These are phyloP conservation scores for Notolepis coatsorum DNA, from an alignment of 2,797 vertebrate species.

Conservation along the genomic window DNA sequence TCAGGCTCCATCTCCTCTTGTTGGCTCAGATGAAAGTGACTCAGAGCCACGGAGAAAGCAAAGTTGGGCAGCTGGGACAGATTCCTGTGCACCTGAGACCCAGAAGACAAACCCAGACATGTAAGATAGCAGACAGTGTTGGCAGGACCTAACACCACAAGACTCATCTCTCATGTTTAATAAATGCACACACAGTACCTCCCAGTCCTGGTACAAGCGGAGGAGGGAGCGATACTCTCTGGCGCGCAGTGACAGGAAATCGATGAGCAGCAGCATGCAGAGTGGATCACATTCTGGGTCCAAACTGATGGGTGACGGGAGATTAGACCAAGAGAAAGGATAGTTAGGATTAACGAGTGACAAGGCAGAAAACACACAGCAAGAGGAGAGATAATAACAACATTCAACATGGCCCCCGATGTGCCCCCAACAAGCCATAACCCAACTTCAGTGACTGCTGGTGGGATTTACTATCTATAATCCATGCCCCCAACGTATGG, in stretches of 20 bases:
- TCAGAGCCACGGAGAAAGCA: slow-evolving; percentile 92
- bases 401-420: neutral
- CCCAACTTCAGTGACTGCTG: too few relatives aligned
- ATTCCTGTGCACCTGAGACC: slow-evolving; percentile 89
- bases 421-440: neutral
- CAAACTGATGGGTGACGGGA: slow-evolving; percentile 78
- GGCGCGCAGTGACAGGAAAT: slow-evolving; percentile 91
- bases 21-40: slow-evolving; percentile 91
- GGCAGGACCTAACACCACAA: neutral
- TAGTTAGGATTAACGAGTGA: neutral
- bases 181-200: slow-evolving; percentile 81
- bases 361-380: neutral
- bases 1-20: slow-evolving; percentile 83
- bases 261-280: slow-evolving; percentile 92
- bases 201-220: slow-evolving; percentile 93
- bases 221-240: slow-evolving; percentile 88
- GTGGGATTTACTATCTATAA: too few relatives aligned
- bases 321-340: slow-evolving; percentile 5
- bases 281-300: slow-evolving; percentile 95
- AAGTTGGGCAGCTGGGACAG: slow-evolving; percentile 98
- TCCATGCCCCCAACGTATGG: too few relatives aligned
- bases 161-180: neutral
- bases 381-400: neutral
- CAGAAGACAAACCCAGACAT: slow-evolving; percentile 12
- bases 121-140: neutral